Evolutionary conservation across 2,888 invertebrate genomes (phyloP).

Genomic region (Xylota segnis): DNA sequence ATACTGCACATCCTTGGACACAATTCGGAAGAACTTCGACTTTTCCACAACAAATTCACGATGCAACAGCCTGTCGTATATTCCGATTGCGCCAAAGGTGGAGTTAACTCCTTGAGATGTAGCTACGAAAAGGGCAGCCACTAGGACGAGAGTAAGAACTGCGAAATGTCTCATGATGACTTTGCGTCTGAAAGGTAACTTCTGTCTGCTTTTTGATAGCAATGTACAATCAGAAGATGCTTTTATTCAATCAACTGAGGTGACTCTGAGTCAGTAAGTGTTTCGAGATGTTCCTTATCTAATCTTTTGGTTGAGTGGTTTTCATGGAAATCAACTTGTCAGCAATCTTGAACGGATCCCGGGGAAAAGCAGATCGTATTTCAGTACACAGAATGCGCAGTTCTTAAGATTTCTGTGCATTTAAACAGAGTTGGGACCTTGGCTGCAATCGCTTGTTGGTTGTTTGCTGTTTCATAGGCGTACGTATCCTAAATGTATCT

Average conservation of each 20-base stretch:
- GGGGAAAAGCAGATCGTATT: conserved; percentile 5
- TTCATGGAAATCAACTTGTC: background rate
- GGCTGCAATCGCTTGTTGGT: too few relatives aligned
- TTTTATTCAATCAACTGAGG: conserved; percentile 15
- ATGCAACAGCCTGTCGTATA: conserved; percentile 73
- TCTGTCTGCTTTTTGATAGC: background rate
- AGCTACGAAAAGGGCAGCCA: conserved; percentile 53
- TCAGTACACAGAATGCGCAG: background rate
- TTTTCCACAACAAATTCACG: conserved; percentile 59
- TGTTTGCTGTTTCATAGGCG: too few relatives aligned
- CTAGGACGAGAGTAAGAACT: conserved; percentile 51
- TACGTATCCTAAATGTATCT: too few relatives aligned
- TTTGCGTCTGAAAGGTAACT: conserved; percentile 1
- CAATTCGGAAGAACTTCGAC: conserved; percentile 60
- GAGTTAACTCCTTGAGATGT: conserved; percentile 73
- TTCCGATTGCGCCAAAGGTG: conserved; percentile 76
- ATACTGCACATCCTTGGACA: conserved; percentile 69
- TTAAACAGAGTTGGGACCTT: too few relatives aligned
- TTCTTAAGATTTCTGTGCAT: too few relatives aligned
- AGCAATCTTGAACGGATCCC: background rate
- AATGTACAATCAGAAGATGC: background rate
- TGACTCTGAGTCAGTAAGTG: conserved; percentile 17
- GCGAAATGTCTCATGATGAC: conserved; percentile 44
- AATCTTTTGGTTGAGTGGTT: conserved; percentile 26
- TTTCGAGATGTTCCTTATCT: conserved; percentile 39